phyloP scores from a whole-genome alignment of 2,797 vertebrate species.

The Syngnathus rostellatus region DNA sequence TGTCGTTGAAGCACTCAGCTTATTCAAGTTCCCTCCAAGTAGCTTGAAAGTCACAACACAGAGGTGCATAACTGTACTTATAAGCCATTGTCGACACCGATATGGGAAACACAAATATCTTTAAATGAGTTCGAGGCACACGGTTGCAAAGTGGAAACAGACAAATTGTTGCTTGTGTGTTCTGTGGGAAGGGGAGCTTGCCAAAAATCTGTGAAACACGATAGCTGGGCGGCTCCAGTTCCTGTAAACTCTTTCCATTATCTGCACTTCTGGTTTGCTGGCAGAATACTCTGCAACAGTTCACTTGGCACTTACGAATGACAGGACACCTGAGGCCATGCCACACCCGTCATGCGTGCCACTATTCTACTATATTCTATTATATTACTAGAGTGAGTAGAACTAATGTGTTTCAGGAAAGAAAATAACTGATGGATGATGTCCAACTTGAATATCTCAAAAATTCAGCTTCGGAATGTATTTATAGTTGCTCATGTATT shows the following conservation, averaged over 20 bases:
- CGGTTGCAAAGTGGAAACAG: conserved; percentile 34
- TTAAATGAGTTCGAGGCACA: conserved; percentile 11
- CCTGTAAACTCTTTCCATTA: conserved; percentile 36
- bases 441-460: background rate
- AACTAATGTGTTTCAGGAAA: background rate
- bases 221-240: conserved; percentile 30
- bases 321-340: conserved; percentile 4
- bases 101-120: background rate
- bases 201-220: conserved; percentile 30
- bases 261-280: conserved; percentile 37
- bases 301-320: conserved; percentile 7
- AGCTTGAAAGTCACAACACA: background rate
- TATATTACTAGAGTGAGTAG: background rate
- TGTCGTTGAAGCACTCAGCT: background rate
- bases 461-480: background rate
- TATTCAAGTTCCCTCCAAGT: background rate
- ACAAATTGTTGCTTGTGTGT: conserved; percentile 40
- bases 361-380: background rate
- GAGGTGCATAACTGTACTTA: background rate
- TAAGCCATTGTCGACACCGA: background rate
- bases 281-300: conserved; percentile 29
- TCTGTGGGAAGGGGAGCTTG: conserved; percentile 25
- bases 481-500: background rate
- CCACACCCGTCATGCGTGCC: conserved; percentile 5
- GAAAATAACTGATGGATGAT: background rate